These are phyloP conservation scores for Parambassis ranga DNA, from an alignment of 2,797 vertebrate genomes.

Conservation along the genomic window DNA sequence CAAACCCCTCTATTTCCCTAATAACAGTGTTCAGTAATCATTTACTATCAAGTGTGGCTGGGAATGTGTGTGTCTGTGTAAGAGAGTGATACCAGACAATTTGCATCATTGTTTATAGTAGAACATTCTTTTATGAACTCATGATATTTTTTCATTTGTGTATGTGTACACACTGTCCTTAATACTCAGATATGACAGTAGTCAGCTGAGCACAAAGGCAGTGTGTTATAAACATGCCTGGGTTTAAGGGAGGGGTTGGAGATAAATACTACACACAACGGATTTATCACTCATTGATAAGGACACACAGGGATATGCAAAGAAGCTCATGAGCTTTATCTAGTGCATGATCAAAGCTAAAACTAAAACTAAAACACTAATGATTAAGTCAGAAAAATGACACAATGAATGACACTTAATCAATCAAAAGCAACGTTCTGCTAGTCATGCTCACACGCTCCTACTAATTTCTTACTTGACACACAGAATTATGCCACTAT, in stretches of 20 bases:
- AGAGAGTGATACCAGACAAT: neutral
- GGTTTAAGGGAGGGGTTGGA: conserved; percentile 9
- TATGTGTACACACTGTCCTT: neutral
- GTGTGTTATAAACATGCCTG: conserved; percentile 19
- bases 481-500: neutral
- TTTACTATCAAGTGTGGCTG: neutral
- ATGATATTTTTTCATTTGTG: conserved; percentile 5
- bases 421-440: conserved; percentile 3
- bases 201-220: conserved; percentile 15
- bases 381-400: conserved; percentile 25
- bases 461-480: neutral
- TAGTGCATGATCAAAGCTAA: conserved; percentile 56
- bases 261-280: conserved; percentile 12
- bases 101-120: neutral
- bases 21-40: conserved; percentile 39
- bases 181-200: conserved; percentile 1
- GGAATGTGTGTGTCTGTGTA: neutral
- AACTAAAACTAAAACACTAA: conserved; percentile 39
- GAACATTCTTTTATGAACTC: conserved; percentile 17
- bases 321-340: conserved; percentile 6
- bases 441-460: neutral
- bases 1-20: conserved; percentile 27
- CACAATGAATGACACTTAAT: neutral
- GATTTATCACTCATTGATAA: conserved; percentile 32
- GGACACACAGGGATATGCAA: conserved; percentile 7